Evolutionary conservation across 2,888 invertebrate species (phyloP).

Genomic region (Syrphus vitripennis): DNA sequence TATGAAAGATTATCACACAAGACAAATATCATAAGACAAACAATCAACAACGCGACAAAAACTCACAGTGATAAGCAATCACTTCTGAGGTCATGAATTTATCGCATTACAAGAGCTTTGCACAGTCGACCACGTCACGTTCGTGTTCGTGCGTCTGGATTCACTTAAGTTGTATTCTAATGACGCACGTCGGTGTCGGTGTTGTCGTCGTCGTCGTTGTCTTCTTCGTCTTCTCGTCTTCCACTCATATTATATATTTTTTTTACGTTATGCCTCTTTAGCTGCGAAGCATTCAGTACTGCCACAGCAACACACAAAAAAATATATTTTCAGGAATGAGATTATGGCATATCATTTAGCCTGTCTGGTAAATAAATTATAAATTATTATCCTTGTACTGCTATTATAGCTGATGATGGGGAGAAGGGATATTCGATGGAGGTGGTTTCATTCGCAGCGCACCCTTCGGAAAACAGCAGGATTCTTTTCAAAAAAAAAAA

Average conservation of each 20-base stretch:
- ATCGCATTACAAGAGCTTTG: conserved; percentile 32
- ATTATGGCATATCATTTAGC: conserved; percentile 55
- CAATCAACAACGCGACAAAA: conserved; percentile 34
- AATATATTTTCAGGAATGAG: neutral
- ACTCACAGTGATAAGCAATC: conserved; percentile 40
- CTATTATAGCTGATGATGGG: neutral
- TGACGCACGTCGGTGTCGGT: neutral
- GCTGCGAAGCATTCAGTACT: neutral
- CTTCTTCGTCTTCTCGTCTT: neutral
- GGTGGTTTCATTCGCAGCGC: neutral
- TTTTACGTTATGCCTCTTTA: conserved; percentile 15
- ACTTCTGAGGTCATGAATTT: conserved; percentile 38
- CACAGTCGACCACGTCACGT: conserved; percentile 27
- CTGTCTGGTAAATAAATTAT: conserved; percentile 55
- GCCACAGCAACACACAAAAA: neutral
- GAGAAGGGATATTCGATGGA: neutral
- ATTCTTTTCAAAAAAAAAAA: neutral
- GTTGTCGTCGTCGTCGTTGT: neutral
- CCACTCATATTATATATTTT: neutral
- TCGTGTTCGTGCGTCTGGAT: conserved; percentile 22
- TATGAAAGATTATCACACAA: conserved; percentile 16
- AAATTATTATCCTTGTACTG: conserved; percentile 1
- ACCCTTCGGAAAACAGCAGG: neutral
- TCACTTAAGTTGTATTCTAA: conserved; percentile 4
- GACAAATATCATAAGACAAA: conserved; percentile 31